A percentile compares a stretch with the other conserved stretches of the same genome.
Evolutionary conservation across 2,113 vertebrate species (phyloP).

Genomic region (Anhinga anhinga): DNA sequence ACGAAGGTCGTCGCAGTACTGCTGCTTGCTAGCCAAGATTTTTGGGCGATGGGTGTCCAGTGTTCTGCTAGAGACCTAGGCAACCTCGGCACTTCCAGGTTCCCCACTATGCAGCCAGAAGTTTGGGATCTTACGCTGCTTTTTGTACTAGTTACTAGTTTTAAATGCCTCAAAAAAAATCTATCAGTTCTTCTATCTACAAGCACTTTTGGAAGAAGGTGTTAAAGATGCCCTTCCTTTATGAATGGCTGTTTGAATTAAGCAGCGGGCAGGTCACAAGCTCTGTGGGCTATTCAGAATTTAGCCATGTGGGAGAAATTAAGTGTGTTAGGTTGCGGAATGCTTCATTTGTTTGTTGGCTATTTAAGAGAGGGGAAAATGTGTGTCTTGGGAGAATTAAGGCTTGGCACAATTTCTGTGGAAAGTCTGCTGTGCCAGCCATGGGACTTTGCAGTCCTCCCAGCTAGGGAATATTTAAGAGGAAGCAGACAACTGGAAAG

Average conservation of each 20-base stretch:
- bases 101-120: neutral
- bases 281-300: neutral
- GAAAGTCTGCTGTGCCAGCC: neutral
- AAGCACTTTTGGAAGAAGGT: neutral
- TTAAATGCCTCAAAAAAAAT: neutral
- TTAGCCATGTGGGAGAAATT: neutral
- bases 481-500: neutral
- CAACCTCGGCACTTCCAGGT: neutral
- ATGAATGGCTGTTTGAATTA: neutral
- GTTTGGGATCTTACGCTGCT: neutral
- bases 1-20: neutral
- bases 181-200: neutral
- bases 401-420: neutral
- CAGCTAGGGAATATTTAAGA: neutral
- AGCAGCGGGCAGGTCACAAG: neutral
- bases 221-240: neutral
- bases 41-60: neutral
- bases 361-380: neutral
- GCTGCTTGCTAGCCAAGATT: neutral
- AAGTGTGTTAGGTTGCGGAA: neutral
- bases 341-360: neutral
- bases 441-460: neutral
- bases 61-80: neutral
- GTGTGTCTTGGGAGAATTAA: neutral
- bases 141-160: neutral